Base-by-base conservation (phyloP, 2,888 invertebrate species). In the Thera britannica region DNA sequence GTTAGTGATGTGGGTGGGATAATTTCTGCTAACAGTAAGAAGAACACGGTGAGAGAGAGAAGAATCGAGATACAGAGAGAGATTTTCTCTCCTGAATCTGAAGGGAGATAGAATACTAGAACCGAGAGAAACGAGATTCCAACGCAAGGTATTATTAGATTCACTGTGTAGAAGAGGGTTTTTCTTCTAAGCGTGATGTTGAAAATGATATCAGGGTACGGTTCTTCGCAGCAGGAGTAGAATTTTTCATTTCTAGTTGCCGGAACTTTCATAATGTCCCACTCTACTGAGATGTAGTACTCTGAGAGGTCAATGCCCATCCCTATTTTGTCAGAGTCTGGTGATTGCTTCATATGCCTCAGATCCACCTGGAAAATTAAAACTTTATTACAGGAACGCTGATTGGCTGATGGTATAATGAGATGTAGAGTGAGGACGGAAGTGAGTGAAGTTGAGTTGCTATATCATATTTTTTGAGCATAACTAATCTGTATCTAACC, bases 11-110 rank as follows among this genome's bases (percentile, higher is more conserved):
- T 98, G 64, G 98, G 98, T 79, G 98, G 98, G 88, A 98, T 98
- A 87, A 98, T 98, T 94, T 98, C 98, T 83, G 97, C 98, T 86
- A 98, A 94, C 79, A 98, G 95, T 84, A 98, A 95, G 94, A 98
- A 98, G 95, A 98, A 98, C 94, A 98, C 98, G 83, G 98, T 98
- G 85, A 98, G 94, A 78, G 98, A 98, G 65, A 98, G 96, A 72
- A 98, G 95, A 87, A 98, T 98, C 76, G 98, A 98, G 84, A 98
- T 98, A 90, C 98, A 98, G 75, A 99, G 96, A 72, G 99, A 98
- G 80, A 99, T 98, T 91, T 99, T 99, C 93, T 99, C 99, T 76
- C 99, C 99, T 62, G 98, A 98, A 93, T 99, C 99, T 75, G 98
- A 98, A 70, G 99, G 99, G 80, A 99, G 94, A 91, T 99, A 99